Base-by-base conservation (phyloP, 1,140 invertebrate genomes). In the Marisa cornuarietis region DNA sequence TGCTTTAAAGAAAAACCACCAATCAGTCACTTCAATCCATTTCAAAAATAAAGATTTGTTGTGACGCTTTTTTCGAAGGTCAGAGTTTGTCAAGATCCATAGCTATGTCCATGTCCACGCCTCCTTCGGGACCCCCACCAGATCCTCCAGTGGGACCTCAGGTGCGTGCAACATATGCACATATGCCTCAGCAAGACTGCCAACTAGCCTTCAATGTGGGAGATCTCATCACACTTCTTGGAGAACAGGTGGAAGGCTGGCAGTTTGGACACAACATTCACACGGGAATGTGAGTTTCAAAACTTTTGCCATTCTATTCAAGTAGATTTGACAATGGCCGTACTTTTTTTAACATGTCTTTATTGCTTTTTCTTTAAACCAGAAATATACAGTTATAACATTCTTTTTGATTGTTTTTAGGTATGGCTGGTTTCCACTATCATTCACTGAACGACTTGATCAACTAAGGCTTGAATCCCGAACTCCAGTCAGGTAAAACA, bases 341-440 rank as follows among this genome's bases (percentile, higher is more conserved):
- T n/a, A 54, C 0, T 22, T 58, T 22, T n/a, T 51, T 54, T 18
- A 16, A 73, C 49, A 52, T 18, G 26, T 51, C n/a, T 24, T 42
- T 51, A 20, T 24, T 18, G 52, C 13, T 16, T 62, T 62, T 76
- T 26, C 61, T 76, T 20, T 10, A 76, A 6, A n/a, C 22, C 72
- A 74, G 11, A 13, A 68, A 51, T 20, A 11, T 42, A 18, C 52
- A 52, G 51, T 62, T 73, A 8, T 22, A 31, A 54, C 0, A 26
- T 49, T 78, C 14, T 68, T 49, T 42, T 20, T 71, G 10, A 18
- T 65, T 5, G 5, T 20, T 81, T 85, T 18, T 81, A 90, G 95
- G 85, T 95, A 96, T 80, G 97, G 97, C 22, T 98, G 97, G 97
- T 98, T 98, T 90, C 97, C 96, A 1, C 91, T 97, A 61, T 96